Base-by-base conservation (phyloP, 2,113 vertebrate species). In the Donacobius atricapilla region DNA sequence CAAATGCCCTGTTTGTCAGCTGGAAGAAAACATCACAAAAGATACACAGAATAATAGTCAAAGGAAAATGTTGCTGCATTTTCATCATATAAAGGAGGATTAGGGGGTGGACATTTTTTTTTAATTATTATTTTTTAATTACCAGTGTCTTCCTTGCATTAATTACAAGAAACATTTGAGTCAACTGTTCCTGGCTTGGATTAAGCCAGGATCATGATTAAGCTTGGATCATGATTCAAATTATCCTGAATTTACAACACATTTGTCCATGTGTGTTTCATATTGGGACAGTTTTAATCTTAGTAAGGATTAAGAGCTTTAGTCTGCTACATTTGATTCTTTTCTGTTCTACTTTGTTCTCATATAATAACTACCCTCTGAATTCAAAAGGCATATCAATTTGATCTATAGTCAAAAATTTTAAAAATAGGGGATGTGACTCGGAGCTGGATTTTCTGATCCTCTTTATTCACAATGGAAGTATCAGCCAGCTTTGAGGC, bases 91-190 rank as follows among this genome's bases (percentile, higher is more conserved):
- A 35, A 95, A 86, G 71, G 47, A 82, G 24, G 30, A 94, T 75
- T 92, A 82, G 19, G 31, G 39, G 30, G 7, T 37, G 35, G 54
- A 53, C 16, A 28, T 50, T 27, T 56, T 39, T 35, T 54, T 72
- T 23, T 24, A 71, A n/a, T 45, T 16, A 11, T 37, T 63, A 33
- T 25, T 31, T 83, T 65, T 47, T 13, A 22, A 94, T 94, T 94
- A 94, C 68, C 48, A 73, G 39, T 75, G 79, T 86, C 92, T 95
- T 96, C 56, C 66, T 92, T 95, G 75, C 73, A 90, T 95, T 96
- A 93, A 97, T 96, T 95, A 95, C 53, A 93, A 93, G 80, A 96
- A 95, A 96, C 78, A 95, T 83, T 94, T 89, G 87, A 96, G 80
- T 93, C 93, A 96, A 83, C 83, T 86, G 45, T 93, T 94, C 89